Percentiles rank a stretch among this genome's conserved stretches.
These are phyloP conservation scores for Meiosimyza decipiens DNA, from an alignment of 2,888 invertebrate species.

Conservation along the genomic window DNA sequence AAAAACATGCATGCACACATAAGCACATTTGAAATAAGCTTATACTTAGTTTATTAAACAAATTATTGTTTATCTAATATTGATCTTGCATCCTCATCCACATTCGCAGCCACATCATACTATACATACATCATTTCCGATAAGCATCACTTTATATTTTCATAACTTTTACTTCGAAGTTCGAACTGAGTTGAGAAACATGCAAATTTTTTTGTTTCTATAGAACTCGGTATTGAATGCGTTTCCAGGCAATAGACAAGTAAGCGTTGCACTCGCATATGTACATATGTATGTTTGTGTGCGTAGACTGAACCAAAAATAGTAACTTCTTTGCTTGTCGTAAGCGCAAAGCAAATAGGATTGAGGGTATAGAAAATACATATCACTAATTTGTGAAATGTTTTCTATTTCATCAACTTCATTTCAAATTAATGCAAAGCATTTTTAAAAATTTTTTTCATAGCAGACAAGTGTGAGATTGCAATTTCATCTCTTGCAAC, in stretches of 20 bases:
- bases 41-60: slow-evolving; percentile 6
- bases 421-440: too few species aligned
- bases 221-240: slow-evolving; percentile 1
- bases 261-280: slow-evolving; percentile 36
- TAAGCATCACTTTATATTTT: slow-evolving; percentile 64
- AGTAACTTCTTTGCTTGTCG: too few species aligned
- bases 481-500: too few species aligned
- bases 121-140: slow-evolving; percentile 62
- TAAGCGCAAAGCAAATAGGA: too few species aligned
- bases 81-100: slow-evolving; percentile 44
- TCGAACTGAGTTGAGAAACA: slow-evolving; percentile 36
- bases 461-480: too few species aligned
- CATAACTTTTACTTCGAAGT: slow-evolving; percentile 50
- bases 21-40: slow-evolving; percentile 4
- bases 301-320: too few species aligned
- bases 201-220: slow-evolving; percentile 26
- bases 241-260: slow-evolving; percentile 10
- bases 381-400: too few species aligned
- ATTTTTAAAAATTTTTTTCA: too few species aligned
- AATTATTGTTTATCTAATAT: slow-evolving; percentile 37
- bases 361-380: too few species aligned
- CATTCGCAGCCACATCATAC: slow-evolving; percentile 42
- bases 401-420: too few species aligned
- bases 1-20: too few species aligned
- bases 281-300: slow-evolving; percentile 1